phyloP scores from a whole-genome alignment of 2,888 invertebrate genomes.

The Tenthredo notha region DNA sequence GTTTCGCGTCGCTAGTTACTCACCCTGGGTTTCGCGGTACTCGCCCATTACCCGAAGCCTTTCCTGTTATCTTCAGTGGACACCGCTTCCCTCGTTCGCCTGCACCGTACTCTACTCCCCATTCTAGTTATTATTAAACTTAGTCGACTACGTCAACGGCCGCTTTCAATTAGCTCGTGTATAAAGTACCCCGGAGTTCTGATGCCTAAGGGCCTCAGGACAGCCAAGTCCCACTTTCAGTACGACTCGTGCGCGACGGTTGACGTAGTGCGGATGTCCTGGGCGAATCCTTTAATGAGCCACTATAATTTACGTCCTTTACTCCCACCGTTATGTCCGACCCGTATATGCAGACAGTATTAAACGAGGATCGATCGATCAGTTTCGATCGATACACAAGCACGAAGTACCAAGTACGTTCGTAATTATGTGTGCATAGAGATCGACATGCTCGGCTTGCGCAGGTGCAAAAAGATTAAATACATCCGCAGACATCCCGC shows the following conservation, averaged over 20 bases:
- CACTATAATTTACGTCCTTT: conserved; percentile 22
- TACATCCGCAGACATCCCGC: not conserved
- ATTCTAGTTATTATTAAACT: conserved; percentile 57
- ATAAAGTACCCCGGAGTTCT: not conserved
- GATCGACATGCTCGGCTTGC: not conserved
- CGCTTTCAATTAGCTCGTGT: conserved; percentile 49
- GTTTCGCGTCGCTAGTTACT: conserved; percentile 53
- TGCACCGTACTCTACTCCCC: not conserved
- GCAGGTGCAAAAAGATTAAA: not conserved
- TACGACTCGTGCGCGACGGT: not conserved
- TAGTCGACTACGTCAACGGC: conserved; percentile 38
- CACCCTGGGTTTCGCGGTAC: conserved; percentile 49
- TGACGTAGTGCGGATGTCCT: not conserved
- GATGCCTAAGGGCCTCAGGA: conserved; percentile 10
- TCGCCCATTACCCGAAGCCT: conserved; percentile 75
- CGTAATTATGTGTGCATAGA: not conserved
- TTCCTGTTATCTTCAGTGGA: conserved; percentile 76
- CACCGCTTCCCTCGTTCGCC: conserved; percentile 57
- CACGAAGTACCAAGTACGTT: not conserved
- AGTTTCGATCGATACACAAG: conserved; percentile 4
- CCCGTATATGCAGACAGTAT: not conserved
- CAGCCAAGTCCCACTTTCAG: not conserved
- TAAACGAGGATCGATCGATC: not conserved
- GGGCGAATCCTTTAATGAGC: not conserved
- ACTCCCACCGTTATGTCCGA: not conserved